Base-by-base conservation (phyloP, 2,113 vertebrate genomes). In the Ranitomeya variabilis region DNA sequence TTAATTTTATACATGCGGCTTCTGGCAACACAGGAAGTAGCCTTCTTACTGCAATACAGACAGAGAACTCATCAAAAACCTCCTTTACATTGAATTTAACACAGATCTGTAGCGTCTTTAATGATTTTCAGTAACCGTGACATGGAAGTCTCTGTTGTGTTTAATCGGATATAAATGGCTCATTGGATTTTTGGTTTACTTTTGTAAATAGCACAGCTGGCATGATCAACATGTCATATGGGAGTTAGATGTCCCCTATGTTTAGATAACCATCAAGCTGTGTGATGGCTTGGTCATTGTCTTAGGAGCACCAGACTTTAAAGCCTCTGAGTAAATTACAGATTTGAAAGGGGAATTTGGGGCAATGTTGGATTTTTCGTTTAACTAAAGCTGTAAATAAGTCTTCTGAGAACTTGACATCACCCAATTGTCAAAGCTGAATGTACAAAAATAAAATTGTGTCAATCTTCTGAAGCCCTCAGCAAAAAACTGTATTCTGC, bases 111-210 rank as follows among this genome's bases (percentile, higher is more conserved):
- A 82, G 87, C 62, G 83, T 83, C 57, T 83, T 83, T 88, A 88
- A 88, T 76, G 80, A 88, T 88, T 73, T 88, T 55, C 87, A 83
- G 80, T 51, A 88, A 14, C 79, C 54, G 69, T 88, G 67, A 83
- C 55, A 64, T 62, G 80, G 79, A 83, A 73, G 31, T 37, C 78
- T 74, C 57, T 64, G 69, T n/a, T 62, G 67, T 82, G 80, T 88
- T 88, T 88, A 83, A 83, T 88, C 87, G 5, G 80, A 74, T 83
- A 88, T 83, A 88, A 88, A 88, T 88, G 80, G 67, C 80, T 88
- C 87, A 88, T 76, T 88, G 87, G 67, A 83, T 83, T 88, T 71
- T 69, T 88, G 67, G 67, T 88, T 88, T 88, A 54, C 80, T 73
- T 76, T 64, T 83, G 80, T 64, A 88, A 88, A 88, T 83, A 88